Evolutionary conservation across 2,797 vertebrate species (phyloP).

Genomic region (Cichlasoma orientale): DNA sequence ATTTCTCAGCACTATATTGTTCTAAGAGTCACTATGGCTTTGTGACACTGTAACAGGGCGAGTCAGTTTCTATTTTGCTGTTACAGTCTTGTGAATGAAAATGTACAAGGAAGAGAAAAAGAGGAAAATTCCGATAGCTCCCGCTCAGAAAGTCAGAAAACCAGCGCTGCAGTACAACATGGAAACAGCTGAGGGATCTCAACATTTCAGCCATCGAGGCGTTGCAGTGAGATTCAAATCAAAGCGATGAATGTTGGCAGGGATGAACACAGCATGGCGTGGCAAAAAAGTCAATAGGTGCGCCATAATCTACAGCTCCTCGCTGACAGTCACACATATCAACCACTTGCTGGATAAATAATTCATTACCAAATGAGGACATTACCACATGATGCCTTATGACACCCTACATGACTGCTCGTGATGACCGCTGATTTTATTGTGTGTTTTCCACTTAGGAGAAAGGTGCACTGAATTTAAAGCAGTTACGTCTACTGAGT

Average conservation of each 20-base stretch:
- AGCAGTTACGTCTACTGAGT: conserved; percentile 16
- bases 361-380: conserved; percentile 54
- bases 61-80: conserved; percentile 7
- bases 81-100: conserved; percentile 21
- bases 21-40: background rate
- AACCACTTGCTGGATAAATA: conserved; percentile 62
- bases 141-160: conserved; percentile 24
- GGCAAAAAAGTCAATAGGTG: conserved; percentile 32
- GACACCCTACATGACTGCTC: conserved; percentile 49
- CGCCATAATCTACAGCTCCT: conserved; percentile 40
- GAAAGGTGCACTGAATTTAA: conserved; percentile 14
- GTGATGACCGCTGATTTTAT: conserved; percentile 34
- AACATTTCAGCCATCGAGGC: conserved; percentile 21
- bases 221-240: conserved; percentile 56
- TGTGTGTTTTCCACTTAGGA: conserved; percentile 19
- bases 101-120: conserved; percentile 1
- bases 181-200: conserved; percentile 19
- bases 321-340: conserved; percentile 56
- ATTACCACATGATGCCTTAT: conserved; percentile 32
- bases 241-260: conserved; percentile 54
- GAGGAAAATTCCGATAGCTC: conserved; percentile 20
- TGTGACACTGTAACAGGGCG: background rate
- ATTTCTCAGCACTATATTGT: background rate
- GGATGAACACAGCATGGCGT: conserved; percentile 18
- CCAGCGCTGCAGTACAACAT: background rate